phyloP scores from a whole-genome alignment of 2,888 invertebrate genomes.

The Sesia apiformis region DNA sequence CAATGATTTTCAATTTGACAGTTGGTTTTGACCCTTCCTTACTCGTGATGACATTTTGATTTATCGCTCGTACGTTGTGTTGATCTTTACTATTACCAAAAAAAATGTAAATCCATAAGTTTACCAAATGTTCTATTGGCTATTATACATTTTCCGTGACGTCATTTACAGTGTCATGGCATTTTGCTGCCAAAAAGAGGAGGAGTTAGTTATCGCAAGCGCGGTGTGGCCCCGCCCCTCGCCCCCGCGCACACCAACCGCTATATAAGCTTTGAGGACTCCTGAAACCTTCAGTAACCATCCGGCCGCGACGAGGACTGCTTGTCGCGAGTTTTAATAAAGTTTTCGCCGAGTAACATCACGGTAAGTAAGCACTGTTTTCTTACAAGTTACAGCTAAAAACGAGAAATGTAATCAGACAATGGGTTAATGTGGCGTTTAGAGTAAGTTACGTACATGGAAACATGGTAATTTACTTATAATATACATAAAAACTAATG shows the following conservation, averaged over 20 bases:
- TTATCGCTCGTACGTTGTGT: too few relatives aligned
- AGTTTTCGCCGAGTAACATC: constrained; percentile 48
- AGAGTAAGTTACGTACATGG: neutral
- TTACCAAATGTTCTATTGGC: constrained; percentile 4
- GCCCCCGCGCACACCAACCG: constrained; percentile 23
- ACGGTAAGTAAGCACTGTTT: constrained; percentile 44
- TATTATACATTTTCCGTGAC: constrained; percentile 21
- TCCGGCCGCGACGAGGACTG: constrained; percentile 17
- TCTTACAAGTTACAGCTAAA: neutral
- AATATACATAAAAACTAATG: too few relatives aligned
- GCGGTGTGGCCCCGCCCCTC: constrained; percentile 41
- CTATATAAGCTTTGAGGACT: constrained; percentile 45
- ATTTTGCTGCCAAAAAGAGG: constrained; percentile 46
- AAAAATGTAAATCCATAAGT: too few relatives aligned
- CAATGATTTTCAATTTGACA: too few relatives aligned
- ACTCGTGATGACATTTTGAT: too few relatives aligned
- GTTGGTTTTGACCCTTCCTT: too few relatives aligned
- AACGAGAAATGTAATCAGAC: neutral
- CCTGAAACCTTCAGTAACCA: constrained; percentile 15
- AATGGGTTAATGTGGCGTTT: neutral
- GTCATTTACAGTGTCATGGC: constrained; percentile 30
- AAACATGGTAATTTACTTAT: too few relatives aligned
- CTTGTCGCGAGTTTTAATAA: constrained; percentile 27
- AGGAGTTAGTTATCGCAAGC: constrained; percentile 35
- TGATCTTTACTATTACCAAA: too few relatives aligned